Percentiles rank a stretch among this genome's conserved stretches.
Evolutionary conservation across 2,888 invertebrate species (phyloP).

Genomic region (Teleogryllus oceanicus): DNA sequence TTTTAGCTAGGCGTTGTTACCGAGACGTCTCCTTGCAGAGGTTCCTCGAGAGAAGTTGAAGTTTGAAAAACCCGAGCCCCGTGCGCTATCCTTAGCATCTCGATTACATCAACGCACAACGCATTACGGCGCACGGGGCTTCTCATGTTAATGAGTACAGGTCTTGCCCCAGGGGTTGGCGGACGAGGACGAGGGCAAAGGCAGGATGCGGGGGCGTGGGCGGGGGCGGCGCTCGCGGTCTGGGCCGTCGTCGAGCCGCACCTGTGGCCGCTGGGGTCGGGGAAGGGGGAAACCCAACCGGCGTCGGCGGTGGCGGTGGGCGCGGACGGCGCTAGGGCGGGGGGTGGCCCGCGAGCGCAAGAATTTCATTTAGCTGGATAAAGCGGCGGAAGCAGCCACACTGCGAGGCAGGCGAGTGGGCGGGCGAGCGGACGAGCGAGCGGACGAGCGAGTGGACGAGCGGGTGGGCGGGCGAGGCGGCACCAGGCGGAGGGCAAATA

Average conservation of each 20-base stretch:
- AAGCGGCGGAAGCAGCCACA: not conserved
- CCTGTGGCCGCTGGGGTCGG: not conserved
- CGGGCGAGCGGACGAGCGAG: too few relatives aligned
- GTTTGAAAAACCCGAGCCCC: too few relatives aligned
- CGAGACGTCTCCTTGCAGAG: too few relatives aligned
- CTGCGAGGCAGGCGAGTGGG: too few relatives aligned
- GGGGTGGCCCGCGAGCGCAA: not conserved
- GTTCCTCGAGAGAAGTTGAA: too few relatives aligned
- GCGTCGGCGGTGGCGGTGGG: not conserved
- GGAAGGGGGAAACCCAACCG: not conserved
- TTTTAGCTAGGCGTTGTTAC: too few relatives aligned
- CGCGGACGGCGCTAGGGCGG: not conserved
- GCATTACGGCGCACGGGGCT: not conserved
- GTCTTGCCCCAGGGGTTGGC: not conserved
- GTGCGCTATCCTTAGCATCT: not conserved
- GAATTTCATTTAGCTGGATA: slow-evolving; percentile 6
- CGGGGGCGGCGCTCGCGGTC: not conserved
- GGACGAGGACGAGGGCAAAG: not conserved
- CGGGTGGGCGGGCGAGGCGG: too few relatives aligned
- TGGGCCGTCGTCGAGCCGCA: not conserved
- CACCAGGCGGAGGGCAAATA: too few relatives aligned
- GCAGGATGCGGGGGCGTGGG: not conserved
- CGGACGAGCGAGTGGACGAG: too few relatives aligned
- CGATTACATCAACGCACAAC: not conserved
- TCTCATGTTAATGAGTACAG: not conserved